phyloP scores from a whole-genome alignment of 2,113 vertebrate genomes.

The Anser brachyrhynchus region DNA sequence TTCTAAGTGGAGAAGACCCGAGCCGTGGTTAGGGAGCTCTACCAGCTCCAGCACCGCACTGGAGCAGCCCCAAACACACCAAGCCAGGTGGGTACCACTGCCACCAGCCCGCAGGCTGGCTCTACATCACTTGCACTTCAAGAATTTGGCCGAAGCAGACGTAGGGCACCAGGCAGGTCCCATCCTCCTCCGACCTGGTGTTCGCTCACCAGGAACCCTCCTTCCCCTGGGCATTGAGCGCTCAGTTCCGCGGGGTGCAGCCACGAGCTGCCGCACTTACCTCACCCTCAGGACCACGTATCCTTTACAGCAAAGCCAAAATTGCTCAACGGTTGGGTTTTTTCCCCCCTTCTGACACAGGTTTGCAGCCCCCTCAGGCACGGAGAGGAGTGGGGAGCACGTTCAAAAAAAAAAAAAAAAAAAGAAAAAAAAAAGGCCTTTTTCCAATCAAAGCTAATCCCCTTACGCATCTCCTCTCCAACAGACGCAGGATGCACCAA shows the following conservation, averaged over 20 bases:
- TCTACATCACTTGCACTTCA: neutral
- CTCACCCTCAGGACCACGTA: neutral
- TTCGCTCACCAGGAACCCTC: neutral
- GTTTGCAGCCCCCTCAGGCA: constrained; percentile 34
- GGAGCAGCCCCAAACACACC: neutral
- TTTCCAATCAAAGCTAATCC: neutral
- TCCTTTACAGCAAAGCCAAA: constrained; percentile 55
- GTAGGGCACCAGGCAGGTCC: neutral
- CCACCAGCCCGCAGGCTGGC: neutral
- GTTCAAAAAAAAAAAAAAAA: neutral
- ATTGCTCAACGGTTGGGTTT: neutral
- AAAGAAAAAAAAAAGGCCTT: neutral
- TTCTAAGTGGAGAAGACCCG: neutral
- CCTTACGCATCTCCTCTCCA: neutral
- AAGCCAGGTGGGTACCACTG: neutral
- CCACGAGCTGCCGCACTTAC: neutral
- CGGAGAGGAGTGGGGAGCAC: constrained; percentile 21
- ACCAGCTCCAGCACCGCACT: neutral
- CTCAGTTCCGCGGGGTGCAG: no score
- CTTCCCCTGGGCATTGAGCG: no score
- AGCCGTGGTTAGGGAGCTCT: neutral
- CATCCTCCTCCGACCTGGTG: neutral
- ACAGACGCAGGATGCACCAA: neutral
- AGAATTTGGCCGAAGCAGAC: neutral
- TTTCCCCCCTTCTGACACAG: constrained; percentile 33